These are phyloP conservation scores for Campylorhamphus procurvoides DNA, from an alignment of 2,113 vertebrate genomes.

Conservation along the genomic window DNA sequence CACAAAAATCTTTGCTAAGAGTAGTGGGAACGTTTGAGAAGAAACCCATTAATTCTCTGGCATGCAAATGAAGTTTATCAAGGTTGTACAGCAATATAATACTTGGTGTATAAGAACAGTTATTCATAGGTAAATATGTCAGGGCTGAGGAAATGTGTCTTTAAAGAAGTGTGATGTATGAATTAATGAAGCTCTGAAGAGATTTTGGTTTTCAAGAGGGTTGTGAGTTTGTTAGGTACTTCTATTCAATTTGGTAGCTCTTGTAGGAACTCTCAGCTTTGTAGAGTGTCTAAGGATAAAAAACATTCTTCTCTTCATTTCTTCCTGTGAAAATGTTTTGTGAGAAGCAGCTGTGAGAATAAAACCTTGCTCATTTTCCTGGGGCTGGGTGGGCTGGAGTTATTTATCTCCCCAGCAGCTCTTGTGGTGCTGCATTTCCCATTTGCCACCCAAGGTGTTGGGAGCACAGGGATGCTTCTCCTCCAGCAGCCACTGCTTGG, in stretches of 20 bases:
- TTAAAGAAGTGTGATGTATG: background rate
- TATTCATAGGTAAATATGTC: background rate
- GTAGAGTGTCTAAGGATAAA: background rate
- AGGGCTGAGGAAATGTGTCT: background rate
- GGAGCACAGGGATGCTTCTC: accelerated
- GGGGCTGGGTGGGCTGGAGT: background rate
- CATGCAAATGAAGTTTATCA: background rate
- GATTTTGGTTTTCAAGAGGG: background rate
- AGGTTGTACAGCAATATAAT: background rate
- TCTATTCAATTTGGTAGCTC: background rate
- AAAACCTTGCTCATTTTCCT: background rate
- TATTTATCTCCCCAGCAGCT: background rate
- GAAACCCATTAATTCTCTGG: background rate
- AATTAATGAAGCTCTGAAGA: background rate
- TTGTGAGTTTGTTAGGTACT: background rate
- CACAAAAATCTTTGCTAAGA: background rate
- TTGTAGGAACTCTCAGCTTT: background rate
- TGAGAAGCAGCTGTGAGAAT: background rate
- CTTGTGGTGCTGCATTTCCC: background rate
- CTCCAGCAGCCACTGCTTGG: background rate
- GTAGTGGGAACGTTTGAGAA: background rate
- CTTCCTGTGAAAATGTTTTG: background rate
- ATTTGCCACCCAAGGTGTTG: background rate
- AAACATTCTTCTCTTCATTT: background rate
- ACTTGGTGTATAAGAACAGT: background rate